Evolutionary conservation across 2,797 vertebrate genomes (phyloP).

Genomic region (Adrianichthys oophorus): DNA sequence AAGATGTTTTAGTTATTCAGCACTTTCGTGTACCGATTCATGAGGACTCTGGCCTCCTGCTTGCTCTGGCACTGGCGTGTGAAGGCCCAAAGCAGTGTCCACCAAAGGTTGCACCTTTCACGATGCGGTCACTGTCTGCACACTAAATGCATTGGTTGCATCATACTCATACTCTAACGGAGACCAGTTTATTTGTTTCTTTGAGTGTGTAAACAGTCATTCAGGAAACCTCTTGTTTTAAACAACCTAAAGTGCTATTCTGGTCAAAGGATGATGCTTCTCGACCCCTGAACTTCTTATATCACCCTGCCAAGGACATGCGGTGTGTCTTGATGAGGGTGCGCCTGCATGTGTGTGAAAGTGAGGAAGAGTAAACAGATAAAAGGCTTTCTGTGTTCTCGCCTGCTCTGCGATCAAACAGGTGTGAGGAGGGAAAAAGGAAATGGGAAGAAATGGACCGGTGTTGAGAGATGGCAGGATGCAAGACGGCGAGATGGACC

Average conservation of each 20-base stretch:
- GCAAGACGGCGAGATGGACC: constrained; percentile 19
- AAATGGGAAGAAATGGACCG: constrained; percentile 8
- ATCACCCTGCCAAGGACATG: constrained; percentile 52
- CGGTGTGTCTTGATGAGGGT: constrained; percentile 19
- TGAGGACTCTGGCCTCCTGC: constrained; percentile 8
- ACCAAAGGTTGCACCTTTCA: constrained; percentile 38
- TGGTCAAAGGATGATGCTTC: constrained; percentile 1
- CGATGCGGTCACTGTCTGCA: constrained; percentile 28
- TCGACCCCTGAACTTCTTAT: constrained; percentile 40
- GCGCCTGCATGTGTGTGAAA: constrained; percentile 20
- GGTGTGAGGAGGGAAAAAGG: constrained; percentile 46
- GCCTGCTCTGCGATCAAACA: constrained; percentile 66
- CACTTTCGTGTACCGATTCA: not conserved
- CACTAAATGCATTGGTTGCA: constrained; percentile 21
- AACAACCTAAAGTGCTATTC: constrained; percentile 13
- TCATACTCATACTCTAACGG: constrained; percentile 3
- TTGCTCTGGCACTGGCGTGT: constrained; percentile 27
- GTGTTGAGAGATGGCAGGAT: constrained; percentile 9
- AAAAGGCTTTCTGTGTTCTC: constrained; percentile 83
- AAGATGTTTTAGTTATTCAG: no score
- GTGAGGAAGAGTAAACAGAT: constrained; percentile 61
- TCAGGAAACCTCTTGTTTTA: constrained; percentile 20
- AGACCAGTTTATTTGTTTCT: constrained; percentile 5
- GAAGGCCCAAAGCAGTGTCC: constrained; percentile 16
- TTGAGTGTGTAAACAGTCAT: constrained; percentile 26